Evolutionary conservation across 1,140 invertebrate species (phyloP).

Genomic region (Aphaenogaster ashmeadi): DNA sequence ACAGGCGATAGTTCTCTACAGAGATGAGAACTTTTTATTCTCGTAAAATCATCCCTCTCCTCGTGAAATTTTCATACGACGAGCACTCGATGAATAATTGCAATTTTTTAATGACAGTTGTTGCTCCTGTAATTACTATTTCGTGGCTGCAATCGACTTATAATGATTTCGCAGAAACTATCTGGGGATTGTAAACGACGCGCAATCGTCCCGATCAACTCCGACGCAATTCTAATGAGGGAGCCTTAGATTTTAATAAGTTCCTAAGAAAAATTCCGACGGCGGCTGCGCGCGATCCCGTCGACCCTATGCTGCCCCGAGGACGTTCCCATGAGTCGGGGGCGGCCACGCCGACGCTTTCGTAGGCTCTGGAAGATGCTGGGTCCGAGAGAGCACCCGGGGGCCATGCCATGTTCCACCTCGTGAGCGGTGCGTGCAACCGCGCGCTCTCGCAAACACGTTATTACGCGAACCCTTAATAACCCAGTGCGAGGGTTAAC

Average conservation of each 20-base stretch:
- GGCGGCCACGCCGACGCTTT: slow-evolving; percentile 78
- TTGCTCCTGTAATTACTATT: slow-evolving; percentile 5
- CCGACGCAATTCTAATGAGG: slow-evolving; percentile 48
- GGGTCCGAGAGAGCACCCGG: slow-evolving; percentile 52
- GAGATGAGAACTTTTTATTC: not conserved
- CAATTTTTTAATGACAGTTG: slow-evolving; percentile 15
- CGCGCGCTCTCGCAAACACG: slow-evolving; percentile 71
- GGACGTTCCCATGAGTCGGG: slow-evolving; percentile 85
- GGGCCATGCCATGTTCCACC: slow-evolving; percentile 68
- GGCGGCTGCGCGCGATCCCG: slow-evolving; percentile 31
- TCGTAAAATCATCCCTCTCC: not conserved
- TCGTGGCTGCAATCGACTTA: slow-evolving; percentile 3
- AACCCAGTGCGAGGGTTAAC: slow-evolving; percentile 65
- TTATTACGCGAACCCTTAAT: slow-evolving; percentile 80
- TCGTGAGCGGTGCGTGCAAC: slow-evolving; percentile 77
- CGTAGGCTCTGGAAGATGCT: slow-evolving; percentile 63
- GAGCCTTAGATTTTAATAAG: slow-evolving; percentile 49
- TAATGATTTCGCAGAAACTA: slow-evolving; percentile 29
- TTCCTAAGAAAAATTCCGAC: slow-evolving; percentile 59
- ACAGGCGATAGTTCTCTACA: not conserved
- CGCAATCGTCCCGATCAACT: slow-evolving; percentile 19
- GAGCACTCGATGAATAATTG: not conserved
- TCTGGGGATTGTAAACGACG: slow-evolving; percentile 2
- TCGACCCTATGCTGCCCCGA: slow-evolving; percentile 76
- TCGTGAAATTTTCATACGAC: not conserved